phyloP scores from a whole-genome alignment of 23 tunicate genomes.

The Halocynthia aurantium region DNA sequence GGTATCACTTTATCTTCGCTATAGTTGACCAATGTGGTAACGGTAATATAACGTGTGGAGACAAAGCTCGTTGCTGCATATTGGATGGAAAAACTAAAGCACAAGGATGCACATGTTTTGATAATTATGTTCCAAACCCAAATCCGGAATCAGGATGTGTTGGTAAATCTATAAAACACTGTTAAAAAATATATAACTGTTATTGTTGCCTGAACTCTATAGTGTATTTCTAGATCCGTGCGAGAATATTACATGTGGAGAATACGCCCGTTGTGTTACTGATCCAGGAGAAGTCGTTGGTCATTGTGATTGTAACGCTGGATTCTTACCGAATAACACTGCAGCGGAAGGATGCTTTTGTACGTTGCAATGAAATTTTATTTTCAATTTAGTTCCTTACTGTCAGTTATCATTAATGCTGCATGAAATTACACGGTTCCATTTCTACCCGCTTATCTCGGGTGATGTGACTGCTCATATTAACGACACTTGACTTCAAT shows the following conservation, averaged over 20 bases:
- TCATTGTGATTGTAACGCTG: background rate
- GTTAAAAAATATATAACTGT: background rate
- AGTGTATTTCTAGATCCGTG: background rate
- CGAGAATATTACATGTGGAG: background rate
- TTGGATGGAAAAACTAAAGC: background rate
- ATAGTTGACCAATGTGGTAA: no score
- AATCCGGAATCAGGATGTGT: background rate
- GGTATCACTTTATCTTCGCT: no score
- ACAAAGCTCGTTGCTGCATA: background rate
- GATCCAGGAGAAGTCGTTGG: background rate
- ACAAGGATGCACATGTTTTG: background rate
- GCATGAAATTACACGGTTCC: no score
- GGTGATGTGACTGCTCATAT: no score
- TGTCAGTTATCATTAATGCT: no score
- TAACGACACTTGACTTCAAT: no score
- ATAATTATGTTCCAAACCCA: background rate
- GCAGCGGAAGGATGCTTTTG: background rate
- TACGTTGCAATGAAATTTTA: background rate
- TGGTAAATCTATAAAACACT: background rate
- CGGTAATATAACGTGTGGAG: background rate
- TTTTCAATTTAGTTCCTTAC: no score
- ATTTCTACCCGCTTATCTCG: no score
- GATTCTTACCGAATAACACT: background rate
- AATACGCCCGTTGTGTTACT: background rate
- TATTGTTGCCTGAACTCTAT: background rate